Evolutionary conservation across 2,113 vertebrate genomes (phyloP), one percentile per base, ranked within the genome.

Genomic region (Amazona vittata): DNA sequence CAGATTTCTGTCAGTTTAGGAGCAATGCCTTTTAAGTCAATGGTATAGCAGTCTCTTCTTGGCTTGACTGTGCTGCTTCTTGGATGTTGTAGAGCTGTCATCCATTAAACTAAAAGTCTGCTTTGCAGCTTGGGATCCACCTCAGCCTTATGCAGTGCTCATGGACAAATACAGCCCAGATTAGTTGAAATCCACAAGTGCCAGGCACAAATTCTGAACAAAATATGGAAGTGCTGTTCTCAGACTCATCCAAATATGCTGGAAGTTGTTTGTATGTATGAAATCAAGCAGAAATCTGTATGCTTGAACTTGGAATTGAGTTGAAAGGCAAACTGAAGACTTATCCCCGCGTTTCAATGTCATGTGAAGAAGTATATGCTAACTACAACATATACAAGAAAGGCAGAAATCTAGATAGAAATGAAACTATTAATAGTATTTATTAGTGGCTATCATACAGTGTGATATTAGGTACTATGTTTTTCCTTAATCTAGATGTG

Each of bases 101-200:
- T 31, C 28, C 68, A 13, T 22, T 33, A 17, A n/a, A 55, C 13
- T 55, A 53, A 53, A 15, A 9, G 49, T 43, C 53, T 83, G n/a
- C 37, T 74, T 63, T 93, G 41, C 53, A 74, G 37, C 15, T 26
- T 2, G 1, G 69, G 65, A n/a, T 74, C 46, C 37, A 62, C 10
- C 31, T 46, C 0, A 1, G 11, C 9, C 16, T n/a, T 44, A 0
- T 3, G 31, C 6, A 59, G 19, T 86, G 28, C 12, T 31, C 15
- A 17, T 75, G 69, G n/a, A 67, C 33, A 86, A 74, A 86, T 49
- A 41, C 6, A 90, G 3, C 11, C 35, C 41, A 15, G 18, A 11
- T 62, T 69, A 52, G 10, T 12, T 49, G 37, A 83, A 83, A 73
- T 11, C 55, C 18, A 7, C 9, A 57, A 84, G 13, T 15, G 15